phyloP scores from a whole-genome alignment of 2,113 vertebrate genomes.

The Dissostichus mawsoni region DNA sequence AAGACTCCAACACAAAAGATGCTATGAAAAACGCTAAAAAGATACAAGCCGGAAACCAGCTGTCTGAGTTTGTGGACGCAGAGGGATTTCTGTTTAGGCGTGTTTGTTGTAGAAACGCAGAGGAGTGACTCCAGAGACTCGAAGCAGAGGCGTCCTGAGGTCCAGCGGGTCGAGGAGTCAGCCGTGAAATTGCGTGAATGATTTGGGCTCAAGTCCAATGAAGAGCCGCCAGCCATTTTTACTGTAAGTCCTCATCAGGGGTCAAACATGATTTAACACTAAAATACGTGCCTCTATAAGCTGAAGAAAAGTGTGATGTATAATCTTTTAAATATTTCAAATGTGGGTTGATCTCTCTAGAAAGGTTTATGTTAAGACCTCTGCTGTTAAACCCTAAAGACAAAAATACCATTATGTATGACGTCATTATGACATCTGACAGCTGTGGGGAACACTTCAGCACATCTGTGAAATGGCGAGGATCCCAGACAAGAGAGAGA shows the following conservation, averaged over 20 bases:
- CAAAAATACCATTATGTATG: background rate
- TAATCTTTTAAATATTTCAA: background rate
- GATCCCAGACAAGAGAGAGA: background rate
- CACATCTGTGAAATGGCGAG: background rate
- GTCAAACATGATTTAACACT: conserved; percentile 23
- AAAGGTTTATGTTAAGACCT: background rate
- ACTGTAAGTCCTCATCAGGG: conserved; percentile 29
- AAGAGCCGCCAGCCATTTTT: conserved; percentile 59
- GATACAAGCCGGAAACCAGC: conserved; percentile 38
- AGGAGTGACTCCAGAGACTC: conserved; percentile 22
- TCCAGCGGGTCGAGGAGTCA: conserved; percentile 39
- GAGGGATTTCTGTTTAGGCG: conserved; percentile 44
- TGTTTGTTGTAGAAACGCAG: conserved; percentile 57
- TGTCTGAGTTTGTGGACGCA: conserved; percentile 27
- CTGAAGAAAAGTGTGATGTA: background rate
- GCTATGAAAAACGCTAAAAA: conserved; percentile 35
- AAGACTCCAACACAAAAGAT: conserved; percentile 38
- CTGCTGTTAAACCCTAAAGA: background rate
- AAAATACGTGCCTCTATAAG: background rate
- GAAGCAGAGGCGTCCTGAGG: conserved; percentile 16
- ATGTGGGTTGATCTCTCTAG: background rate
- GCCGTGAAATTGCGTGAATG: conserved; percentile 39
- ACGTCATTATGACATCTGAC: conserved; percentile 12
- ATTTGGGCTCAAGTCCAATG: conserved; percentile 62
- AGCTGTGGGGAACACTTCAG: conserved; percentile 26